Base-by-base conservation (phyloP, 30 jellyfish, hydroid and myxozoan species). In the Rhopilema esculentum region DNA sequence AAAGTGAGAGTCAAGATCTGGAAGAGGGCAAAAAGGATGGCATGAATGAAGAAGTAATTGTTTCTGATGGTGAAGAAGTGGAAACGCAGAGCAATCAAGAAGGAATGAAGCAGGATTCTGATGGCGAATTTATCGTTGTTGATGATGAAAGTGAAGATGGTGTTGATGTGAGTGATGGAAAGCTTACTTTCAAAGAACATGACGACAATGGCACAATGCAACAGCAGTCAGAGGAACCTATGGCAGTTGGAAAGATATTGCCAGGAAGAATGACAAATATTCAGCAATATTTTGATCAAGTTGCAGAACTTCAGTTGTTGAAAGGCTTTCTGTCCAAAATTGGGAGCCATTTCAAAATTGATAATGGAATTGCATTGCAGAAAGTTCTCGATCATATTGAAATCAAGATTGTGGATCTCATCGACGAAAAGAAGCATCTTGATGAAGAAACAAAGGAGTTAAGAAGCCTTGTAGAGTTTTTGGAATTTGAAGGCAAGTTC, bases 391-490 rank as follows among this genome's bases (percentile, higher is more conserved):
- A 12, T 40, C 9, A 40, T 12, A 40, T 40, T 12, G 57, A 63
- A 63, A 63, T 12, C 49, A 1, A 12, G 17, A 51, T 48, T 1
- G 1, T 75, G 22, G 48, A 75, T 6, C 20, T 75, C 7, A 24
- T 22, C 1, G 72, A 40, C 1, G 72, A 48, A 27, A 33, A 51
- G 8, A 8, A 22, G 12, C 23, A 40, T 16, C 76, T 76, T 51
- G 8, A 50, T 19, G 27, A 16, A 0, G 26, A 76, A 52, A 51
- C 53, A 29, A 30, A 27, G 51, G 87, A 76, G 22, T 4, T 76
- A 61, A 49, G 51, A 22, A 72, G 62, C n/a, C 65, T 76, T 15
- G 75, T 76, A 12, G 76, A 76, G 29, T 76, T 76, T 19, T 25
- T 76, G 75, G 72, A 76, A 23, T 15, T 24, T 8, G 87, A 76